A percentile compares a stretch with the other conserved stretches of the same genome.
Conservation (phyloP, 1,140 invertebrate genomes). For the Trichomalopsis sarcophagae region DNA sequence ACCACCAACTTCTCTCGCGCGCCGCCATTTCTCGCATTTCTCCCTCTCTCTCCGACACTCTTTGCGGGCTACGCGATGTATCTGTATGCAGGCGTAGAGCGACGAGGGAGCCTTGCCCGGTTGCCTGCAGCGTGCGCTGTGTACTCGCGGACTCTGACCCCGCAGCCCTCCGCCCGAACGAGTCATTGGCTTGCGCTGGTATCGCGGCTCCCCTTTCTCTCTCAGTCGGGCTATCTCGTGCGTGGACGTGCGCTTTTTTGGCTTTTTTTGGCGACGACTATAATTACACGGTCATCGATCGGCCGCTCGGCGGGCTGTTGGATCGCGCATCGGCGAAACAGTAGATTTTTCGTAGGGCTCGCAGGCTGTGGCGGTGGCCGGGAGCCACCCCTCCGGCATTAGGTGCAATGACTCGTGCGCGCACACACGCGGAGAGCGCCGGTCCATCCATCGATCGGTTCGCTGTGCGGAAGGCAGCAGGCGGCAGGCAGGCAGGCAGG, state of each 20-base stretch:
- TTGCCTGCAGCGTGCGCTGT: background rate
- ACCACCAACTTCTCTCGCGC: background rate
- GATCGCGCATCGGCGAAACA: too few species aligned
- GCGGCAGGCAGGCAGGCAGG: background rate
- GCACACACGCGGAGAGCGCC: background rate
- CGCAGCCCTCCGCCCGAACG: slow-evolving; percentile 3
- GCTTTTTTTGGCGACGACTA: background rate
- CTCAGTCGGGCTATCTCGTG: background rate
- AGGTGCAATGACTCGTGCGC: background rate
- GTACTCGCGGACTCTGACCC: background rate
- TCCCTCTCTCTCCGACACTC: too few species aligned
- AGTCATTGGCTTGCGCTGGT: slow-evolving; percentile 40
- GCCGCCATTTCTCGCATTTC: background rate
- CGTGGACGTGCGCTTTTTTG: background rate
- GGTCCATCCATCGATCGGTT: slow-evolving; percentile 37
- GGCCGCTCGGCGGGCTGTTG: too few species aligned
- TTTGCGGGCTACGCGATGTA: background rate
- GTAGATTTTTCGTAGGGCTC: too few species aligned
- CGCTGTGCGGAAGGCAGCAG: background rate
- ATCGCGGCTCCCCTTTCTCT: background rate
- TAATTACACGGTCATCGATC: too few species aligned
- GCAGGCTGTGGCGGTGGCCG: background rate
- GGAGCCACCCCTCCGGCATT: background rate
- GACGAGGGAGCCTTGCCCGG: too few species aligned
- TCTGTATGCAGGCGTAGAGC: too few species aligned